Percentiles rank a stretch among this genome's conserved stretches.
These are phyloP conservation scores for Nasonia oneida DNA, from an alignment of 2,888 invertebrate genomes.

Conservation along the genomic window DNA sequence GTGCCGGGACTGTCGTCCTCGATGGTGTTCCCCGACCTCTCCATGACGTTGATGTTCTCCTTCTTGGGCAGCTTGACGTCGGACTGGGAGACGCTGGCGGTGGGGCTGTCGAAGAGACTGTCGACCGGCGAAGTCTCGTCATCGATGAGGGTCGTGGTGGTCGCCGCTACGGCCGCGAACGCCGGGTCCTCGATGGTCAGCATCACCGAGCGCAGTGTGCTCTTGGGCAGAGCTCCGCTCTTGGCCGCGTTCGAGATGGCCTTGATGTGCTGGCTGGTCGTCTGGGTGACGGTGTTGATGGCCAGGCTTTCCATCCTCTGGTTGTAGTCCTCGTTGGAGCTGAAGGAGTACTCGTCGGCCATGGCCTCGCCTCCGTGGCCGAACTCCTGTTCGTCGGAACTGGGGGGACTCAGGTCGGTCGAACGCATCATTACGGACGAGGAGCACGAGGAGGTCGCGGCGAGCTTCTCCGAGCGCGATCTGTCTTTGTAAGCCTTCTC, in stretches of 20 bases:
- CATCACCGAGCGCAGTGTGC: constrained; percentile 80
- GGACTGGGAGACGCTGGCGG: constrained; percentile 79
- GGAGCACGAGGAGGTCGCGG: constrained; percentile 6
- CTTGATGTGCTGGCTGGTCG: constrained; percentile 70
- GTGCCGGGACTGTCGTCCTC: constrained; percentile 84
- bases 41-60: constrained; percentile 78
- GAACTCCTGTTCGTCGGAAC: constrained; percentile 82
- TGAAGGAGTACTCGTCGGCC: constrained; percentile 79
- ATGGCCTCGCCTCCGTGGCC: constrained; percentile 83
- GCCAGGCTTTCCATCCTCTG: constrained; percentile 35
- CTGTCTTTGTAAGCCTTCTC: constrained; percentile 87
- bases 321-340: constrained; percentile 80
- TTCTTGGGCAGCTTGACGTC: constrained; percentile 73
- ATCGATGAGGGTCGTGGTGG: constrained; percentile 86
- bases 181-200: constrained; percentile 87
- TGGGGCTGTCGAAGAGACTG: constrained; percentile 86
- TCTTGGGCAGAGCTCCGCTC: constrained; percentile 72
- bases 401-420: constrained; percentile 78
- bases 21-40: constrained; percentile 76
- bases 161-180: constrained; percentile 87
- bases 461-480: constrained; percentile 80
- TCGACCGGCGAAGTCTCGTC: constrained; percentile 93
- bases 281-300: constrained; percentile 61
- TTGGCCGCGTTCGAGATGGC: constrained; percentile 69
- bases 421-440: constrained; percentile 66